These are phyloP conservation scores for Plagodis pulveraria DNA, from an alignment of 2,888 invertebrate species.

Conservation along the genomic window DNA sequence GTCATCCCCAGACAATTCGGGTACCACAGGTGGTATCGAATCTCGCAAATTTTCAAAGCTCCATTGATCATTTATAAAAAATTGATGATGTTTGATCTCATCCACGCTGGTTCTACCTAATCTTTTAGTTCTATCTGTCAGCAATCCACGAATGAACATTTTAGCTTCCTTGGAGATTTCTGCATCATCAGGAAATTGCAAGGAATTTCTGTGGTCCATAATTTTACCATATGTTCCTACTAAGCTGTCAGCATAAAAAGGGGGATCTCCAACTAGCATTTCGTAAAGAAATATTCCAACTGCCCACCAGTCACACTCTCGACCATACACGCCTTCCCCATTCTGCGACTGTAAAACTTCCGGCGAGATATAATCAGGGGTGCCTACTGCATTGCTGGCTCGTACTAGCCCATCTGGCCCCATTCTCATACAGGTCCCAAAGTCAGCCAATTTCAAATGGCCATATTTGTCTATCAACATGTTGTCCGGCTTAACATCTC, in stretches of 20 bases:
- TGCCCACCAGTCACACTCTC: slow-evolving; percentile 99
- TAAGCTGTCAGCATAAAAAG: slow-evolving; percentile 99
- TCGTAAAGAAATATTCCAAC: slow-evolving; percentile 99
- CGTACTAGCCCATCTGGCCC: slow-evolving; percentile 97
- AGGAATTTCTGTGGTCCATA: slow-evolving; percentile 98
- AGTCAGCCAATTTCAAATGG: slow-evolving; percentile 99
- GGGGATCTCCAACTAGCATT: slow-evolving; percentile 99
- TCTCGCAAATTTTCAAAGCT: slow-evolving; percentile 97
- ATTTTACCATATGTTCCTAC: slow-evolving; percentile 99
- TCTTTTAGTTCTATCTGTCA: slow-evolving; percentile 95
- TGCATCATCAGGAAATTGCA: slow-evolving; percentile 97
- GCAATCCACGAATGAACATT: slow-evolving; percentile 95
- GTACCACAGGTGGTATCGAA: slow-evolving; percentile 98
- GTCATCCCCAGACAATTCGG: slow-evolving; percentile 97
- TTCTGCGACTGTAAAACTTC: slow-evolving; percentile 99
- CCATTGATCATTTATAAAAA: slow-evolving; percentile 99
- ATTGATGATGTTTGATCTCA: slow-evolving; percentile 97
- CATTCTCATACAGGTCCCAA: slow-evolving; percentile 99
- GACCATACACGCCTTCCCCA: slow-evolving; percentile 97
- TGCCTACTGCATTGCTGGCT: slow-evolving; percentile 99
- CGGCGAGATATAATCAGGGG: slow-evolving; percentile 99
- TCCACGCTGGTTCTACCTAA: slow-evolving; percentile 96
- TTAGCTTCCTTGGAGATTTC: slow-evolving; percentile 95
- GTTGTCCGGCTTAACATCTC: slow-evolving; percentile 99
- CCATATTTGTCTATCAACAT: slow-evolving; percentile 98